These are phyloP conservation scores for Sinocyclocheilus anshuiensis DNA, from an alignment of 2,113 vertebrate genomes.

Conservation along the genomic window DNA sequence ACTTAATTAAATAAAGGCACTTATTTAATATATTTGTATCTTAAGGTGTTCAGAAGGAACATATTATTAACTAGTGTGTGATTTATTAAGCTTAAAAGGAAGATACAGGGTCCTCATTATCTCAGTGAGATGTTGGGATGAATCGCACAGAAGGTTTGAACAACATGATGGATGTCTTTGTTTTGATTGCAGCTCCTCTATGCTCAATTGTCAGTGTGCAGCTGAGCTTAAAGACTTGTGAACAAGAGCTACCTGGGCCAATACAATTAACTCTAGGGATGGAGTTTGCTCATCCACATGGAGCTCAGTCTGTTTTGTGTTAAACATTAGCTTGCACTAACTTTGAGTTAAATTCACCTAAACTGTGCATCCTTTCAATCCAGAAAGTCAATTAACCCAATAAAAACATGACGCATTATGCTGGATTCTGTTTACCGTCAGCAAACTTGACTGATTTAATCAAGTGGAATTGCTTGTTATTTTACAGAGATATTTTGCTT, in stretches of 20 bases:
- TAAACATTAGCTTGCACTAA: slow-evolving; percentile 61
- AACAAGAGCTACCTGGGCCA: slow-evolving; percentile 55
- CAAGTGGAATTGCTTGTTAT: not conserved
- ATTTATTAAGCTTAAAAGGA: slow-evolving; percentile 16
- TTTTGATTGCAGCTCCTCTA: slow-evolving; percentile 59
- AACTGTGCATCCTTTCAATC: not conserved
- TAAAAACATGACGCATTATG: not conserved
- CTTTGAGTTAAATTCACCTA: not conserved
- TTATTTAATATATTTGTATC: not conserved
- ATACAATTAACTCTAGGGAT: slow-evolving; percentile 59
- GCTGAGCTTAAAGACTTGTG: slow-evolving; percentile 59
- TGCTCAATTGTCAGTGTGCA: slow-evolving; percentile 58
- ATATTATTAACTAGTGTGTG: not conserved
- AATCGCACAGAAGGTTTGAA: slow-evolving; percentile 57
- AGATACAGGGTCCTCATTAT: slow-evolving; percentile 19
- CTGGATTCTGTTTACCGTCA: not conserved
- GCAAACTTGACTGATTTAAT: not conserved
- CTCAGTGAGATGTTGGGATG: slow-evolving; percentile 51
- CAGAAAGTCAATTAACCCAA: not conserved
- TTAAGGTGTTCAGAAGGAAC: slow-evolving; percentile 53
- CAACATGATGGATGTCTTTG: slow-evolving; percentile 65
- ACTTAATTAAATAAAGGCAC: not conserved
- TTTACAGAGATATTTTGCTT: not conserved
- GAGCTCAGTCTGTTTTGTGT: slow-evolving; percentile 51
- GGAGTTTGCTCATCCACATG: slow-evolving; percentile 50